Base-by-base conservation (phyloP, 2,113 vertebrate genomes). In the Gasterosteus nipponicus region DNA sequence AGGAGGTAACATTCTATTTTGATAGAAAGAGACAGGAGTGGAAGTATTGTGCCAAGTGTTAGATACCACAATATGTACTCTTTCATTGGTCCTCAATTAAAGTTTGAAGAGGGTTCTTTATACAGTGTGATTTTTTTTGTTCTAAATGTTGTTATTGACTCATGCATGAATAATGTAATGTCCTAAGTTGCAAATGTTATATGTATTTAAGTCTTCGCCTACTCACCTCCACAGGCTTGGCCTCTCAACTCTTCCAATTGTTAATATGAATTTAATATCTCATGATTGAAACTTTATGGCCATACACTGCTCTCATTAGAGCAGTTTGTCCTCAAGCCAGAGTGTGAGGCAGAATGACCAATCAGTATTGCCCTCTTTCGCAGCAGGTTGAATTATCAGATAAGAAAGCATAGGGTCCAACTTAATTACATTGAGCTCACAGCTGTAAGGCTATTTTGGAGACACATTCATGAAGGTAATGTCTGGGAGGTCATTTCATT, bases 381-480 rank as follows among this genome's bases (percentile, higher is more conserved):
- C 77, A 81, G 58, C 82, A 77, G 77, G 71, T 85, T 66, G 87
- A 85, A 89, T 91, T 82, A 87, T 77, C 82, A 82, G 86, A 89
- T 90, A 67, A 85, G 83, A 84, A 84, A 77, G 68, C 85, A 83
- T 84, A 79, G 66, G 38, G 35, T 38, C 58, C 26, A 33, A 77
- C 61, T 77, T 90, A 90, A 90, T 91, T 91, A 83, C 73, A 84
- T 84, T 87, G 59, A 68, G 56, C 81, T 81, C 71, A 73, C 54
- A 73, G 87, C 81, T 86, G 65, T 47, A 73, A 84, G 70, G 75
- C 74, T 66, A 42, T 75, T 83, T 86, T 64, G 46, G 49, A 76
- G 74, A 87, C 61, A 87, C 61, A 58, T 26, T 42, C 67, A 65
- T 60, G 15, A 82, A 83, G 68, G 71, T 56, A 80, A 80, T 68